These are phyloP conservation scores for Ochotona princeps DNA, from an alignment of 2,113 vertebrate genomes.

Conservation along the genomic window DNA sequence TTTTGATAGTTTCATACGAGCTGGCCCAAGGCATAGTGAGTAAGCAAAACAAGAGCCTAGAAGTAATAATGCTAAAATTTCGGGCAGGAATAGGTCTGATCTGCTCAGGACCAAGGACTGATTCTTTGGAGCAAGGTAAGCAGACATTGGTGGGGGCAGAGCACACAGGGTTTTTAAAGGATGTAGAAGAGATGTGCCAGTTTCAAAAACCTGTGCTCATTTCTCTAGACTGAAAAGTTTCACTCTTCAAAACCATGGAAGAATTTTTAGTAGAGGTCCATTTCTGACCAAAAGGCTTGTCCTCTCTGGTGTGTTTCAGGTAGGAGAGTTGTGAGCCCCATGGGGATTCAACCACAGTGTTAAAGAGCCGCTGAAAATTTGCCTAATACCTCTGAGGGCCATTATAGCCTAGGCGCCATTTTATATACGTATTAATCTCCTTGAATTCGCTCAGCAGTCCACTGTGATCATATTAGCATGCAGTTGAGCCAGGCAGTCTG, in stretches of 20 bases:
- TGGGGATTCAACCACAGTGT: not conserved
- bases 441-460: not conserved
- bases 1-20: not conserved
- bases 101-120: not conserved
- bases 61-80: not conserved
- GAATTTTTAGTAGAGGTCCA: not conserved
- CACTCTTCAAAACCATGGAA: not conserved
- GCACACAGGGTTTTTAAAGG: not conserved
- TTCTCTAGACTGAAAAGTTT: not conserved
- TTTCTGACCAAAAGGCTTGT: not conserved
- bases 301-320: not conserved
- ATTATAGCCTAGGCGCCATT: not conserved
- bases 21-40: not conserved
- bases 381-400: not conserved
- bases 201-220: not conserved
- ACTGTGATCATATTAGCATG: not conserved
- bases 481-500: not conserved
- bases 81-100: not conserved
- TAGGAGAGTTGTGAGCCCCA: not conserved
- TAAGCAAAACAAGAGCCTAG: not conserved
- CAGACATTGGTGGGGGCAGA: accelerated
- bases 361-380: not conserved
- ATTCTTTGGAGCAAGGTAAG: not conserved
- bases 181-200: not conserved
- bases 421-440: slow-evolving; percentile 1